Percentiles rank a stretch among this genome's conserved stretches.
phyloP scores from a whole-genome alignment of 2,888 invertebrate species.

The Clitarchus hookeri region DNA sequence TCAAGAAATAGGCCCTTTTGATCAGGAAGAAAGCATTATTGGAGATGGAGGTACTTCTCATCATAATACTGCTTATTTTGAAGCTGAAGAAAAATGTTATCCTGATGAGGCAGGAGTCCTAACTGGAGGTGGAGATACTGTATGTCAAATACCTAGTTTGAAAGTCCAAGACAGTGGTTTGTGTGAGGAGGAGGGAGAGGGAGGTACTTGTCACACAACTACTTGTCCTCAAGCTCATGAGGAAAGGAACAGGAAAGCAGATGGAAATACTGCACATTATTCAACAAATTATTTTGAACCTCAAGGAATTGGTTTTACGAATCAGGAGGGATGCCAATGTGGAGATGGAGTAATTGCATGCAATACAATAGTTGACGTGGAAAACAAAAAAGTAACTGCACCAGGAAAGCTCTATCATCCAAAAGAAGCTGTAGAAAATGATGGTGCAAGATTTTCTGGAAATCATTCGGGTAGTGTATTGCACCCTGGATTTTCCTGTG shows the following conservation, averaged over 20 bases:
- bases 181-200: neutral
- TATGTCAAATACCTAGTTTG: neutral
- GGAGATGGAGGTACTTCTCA: neutral
- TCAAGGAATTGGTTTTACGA: too few species aligned
- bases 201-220: neutral
- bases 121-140: neutral
- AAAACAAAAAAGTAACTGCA: too few species aligned
- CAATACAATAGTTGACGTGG: neutral
- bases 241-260: neutral
- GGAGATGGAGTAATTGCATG: neutral
- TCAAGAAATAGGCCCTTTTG: neutral
- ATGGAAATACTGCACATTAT: neutral
- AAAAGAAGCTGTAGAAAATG: neutral
- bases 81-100: neutral
- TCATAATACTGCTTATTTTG: neutral
- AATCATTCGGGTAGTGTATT: neutral
- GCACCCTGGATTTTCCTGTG: neutral
- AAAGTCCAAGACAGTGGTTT: neutral
- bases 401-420: neutral
- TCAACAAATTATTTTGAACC: too few species aligned
- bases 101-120: too few species aligned
- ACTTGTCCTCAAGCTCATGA: neutral
- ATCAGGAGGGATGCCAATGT: too few species aligned
- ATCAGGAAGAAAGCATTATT: neutral
- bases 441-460: neutral